Evolutionary conservation across 2,797 vertebrate genomes (phyloP).

Genomic region (Myotis planiceps): DNA sequence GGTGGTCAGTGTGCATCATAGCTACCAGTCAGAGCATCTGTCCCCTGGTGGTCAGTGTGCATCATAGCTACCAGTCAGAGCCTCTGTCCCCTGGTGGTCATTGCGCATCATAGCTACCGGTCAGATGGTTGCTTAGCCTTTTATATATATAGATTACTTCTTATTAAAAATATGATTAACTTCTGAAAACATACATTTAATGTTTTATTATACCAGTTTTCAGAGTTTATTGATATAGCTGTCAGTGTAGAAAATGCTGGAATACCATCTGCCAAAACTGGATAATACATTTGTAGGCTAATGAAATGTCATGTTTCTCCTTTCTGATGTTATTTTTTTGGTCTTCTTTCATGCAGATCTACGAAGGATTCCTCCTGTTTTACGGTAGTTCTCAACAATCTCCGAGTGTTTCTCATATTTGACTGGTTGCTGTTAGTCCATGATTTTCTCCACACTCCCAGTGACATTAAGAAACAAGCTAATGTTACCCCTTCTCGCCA

Average conservation of each 20-base stretch:
- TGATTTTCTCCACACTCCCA: slow-evolving; percentile 92
- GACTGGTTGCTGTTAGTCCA: slow-evolving; percentile 96
- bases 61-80: too few species aligned
- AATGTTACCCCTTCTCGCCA: slow-evolving; percentile 71
- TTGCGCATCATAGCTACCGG: not conserved
- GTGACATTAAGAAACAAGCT: slow-evolving; percentile 84
- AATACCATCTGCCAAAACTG: not conserved
- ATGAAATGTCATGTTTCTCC: not conserved
- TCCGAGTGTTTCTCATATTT: slow-evolving; percentile 97
- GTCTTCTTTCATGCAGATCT: slow-evolving; percentile 86
- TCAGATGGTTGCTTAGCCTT: not conserved
- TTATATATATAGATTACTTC: not conserved
- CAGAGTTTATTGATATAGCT: not conserved
- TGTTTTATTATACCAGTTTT: not conserved
- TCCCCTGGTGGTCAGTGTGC: too few species aligned
- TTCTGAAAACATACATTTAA: not conserved
- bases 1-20: too few species aligned
- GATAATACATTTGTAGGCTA: not conserved
- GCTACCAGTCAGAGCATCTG: too few species aligned
- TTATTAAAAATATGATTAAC: not conserved
- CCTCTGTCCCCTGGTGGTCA: too few species aligned
- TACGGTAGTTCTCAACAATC: slow-evolving; percentile 97
- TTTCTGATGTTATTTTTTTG: not conserved
- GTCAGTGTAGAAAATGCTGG: not conserved
- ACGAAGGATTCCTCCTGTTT: slow-evolving; percentile 96